These are phyloP conservation scores for Apodemia zela DNA, from an alignment of 2,888 invertebrate genomes.

Conservation along the genomic window DNA sequence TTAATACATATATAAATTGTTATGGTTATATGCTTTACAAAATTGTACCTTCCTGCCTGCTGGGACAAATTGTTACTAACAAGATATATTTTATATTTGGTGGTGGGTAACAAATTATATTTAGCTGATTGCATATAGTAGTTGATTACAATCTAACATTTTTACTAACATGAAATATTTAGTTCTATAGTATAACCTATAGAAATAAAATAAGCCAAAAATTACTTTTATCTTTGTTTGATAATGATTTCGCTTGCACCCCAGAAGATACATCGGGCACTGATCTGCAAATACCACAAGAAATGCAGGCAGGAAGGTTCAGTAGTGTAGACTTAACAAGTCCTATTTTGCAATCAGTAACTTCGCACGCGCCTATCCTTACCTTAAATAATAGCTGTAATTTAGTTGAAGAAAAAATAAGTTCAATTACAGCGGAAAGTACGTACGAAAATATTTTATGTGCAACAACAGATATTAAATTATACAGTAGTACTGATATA, in stretches of 20 bases:
- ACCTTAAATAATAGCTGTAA: constrained; percentile 39
- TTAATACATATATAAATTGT: constrained; percentile 42
- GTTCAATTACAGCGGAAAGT: constrained; percentile 40
- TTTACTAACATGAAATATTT: constrained; percentile 52
- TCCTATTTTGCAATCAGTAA: constrained; percentile 63
- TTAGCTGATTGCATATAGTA: constrained; percentile 48
- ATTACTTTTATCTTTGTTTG: constrained; percentile 29
- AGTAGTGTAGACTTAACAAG: constrained; percentile 66
- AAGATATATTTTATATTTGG: constrained; percentile 55
- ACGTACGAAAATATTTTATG: constrained; percentile 63
- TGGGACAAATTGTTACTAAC: constrained; percentile 74
- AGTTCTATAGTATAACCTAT: constrained; percentile 46
- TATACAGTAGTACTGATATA: constrained; percentile 26
- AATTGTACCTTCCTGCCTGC: constrained; percentile 81
- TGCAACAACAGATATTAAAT: constrained; percentile 32
- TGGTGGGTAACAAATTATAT: constrained; percentile 59
- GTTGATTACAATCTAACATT: constrained; percentile 40
- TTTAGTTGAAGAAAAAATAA: constrained; percentile 29
- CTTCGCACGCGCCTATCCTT: constrained; percentile 59
- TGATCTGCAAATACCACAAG: constrained; percentile 75
- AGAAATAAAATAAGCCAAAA: constrained; percentile 29
- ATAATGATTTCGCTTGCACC: constrained; percentile 74
- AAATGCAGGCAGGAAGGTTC: constrained; percentile 86
- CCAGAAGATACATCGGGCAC: constrained; percentile 77
- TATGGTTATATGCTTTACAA: constrained; percentile 79